phyloP scores from a whole-genome alignment of 2,888 invertebrate genomes.

The Lordiphosa fenestrarum region DNA sequence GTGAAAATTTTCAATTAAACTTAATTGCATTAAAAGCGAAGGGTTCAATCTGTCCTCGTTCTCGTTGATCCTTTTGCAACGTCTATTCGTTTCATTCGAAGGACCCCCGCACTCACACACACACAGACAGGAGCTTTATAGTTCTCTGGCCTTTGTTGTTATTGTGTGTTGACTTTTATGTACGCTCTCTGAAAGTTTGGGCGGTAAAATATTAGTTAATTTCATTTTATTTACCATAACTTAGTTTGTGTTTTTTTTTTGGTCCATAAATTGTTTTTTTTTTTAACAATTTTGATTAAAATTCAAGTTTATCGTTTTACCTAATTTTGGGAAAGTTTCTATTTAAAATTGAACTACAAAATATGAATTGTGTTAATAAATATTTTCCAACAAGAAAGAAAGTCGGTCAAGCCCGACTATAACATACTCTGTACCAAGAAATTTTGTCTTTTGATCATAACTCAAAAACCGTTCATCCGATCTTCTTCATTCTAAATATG shows the following conservation, averaged over 20 bases:
- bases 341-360: too few relatives aligned
- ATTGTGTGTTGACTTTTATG: slow-evolving; percentile 57
- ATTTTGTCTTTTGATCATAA: too few relatives aligned
- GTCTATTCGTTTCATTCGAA: not conserved
- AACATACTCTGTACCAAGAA: too few relatives aligned
- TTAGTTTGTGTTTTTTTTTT: slow-evolving; percentile 31
- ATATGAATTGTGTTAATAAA: too few relatives aligned
- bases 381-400: too few relatives aligned
- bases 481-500: too few relatives aligned
- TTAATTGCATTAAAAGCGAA: slow-evolving; percentile 76
- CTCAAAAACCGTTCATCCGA: too few relatives aligned
- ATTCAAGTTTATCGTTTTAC: slow-evolving; percentile 24
- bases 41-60: slow-evolving; percentile 68
- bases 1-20: slow-evolving; percentile 76
- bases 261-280: slow-evolving; percentile 39
- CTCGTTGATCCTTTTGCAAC: slow-evolving; percentile 4
- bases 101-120: too few relatives aligned
- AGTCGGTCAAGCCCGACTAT: too few relatives aligned
- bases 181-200: slow-evolving; percentile 43
- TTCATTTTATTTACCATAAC: slow-evolving; percentile 33
- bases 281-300: slow-evolving; percentile 33
- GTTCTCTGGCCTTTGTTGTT: slow-evolving; percentile 10
- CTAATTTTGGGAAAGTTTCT: slow-evolving; percentile 7
- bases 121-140: slow-evolving; percentile 1
- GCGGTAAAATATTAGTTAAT: slow-evolving; percentile 47